These are phyloP conservation scores for Heliconius cydno DNA, from an alignment of 2,888 invertebrate species.

Conservation along the genomic window DNA sequence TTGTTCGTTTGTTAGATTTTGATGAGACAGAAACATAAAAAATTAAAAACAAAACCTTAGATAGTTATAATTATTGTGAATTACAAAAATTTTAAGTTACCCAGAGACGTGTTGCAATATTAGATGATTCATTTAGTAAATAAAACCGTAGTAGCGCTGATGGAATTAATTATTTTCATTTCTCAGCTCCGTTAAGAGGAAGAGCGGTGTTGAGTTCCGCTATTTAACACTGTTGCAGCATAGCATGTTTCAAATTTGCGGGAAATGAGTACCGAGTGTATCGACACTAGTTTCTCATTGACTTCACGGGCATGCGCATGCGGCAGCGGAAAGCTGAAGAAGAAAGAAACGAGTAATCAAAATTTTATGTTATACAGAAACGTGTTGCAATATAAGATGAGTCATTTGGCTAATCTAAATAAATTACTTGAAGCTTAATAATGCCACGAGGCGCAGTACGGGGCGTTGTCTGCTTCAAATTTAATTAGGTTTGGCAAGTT, in stretches of 20 bases:
- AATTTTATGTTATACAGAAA: neutral
- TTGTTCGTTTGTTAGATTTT: no score
- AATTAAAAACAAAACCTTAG: no score
- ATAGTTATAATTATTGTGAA: neutral
- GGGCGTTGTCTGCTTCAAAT: neutral
- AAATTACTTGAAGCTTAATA: neutral
- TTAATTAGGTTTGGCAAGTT: constrained; percentile 3
- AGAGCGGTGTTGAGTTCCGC: neutral
- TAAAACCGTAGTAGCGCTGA: no score
- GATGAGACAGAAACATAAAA: no score
- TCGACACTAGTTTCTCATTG: neutral
- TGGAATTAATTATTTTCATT: no score
- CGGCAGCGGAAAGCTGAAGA: neutral
- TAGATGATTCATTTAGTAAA: no score
- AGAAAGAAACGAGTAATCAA: constrained; percentile 1
- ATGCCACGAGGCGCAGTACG: neutral
- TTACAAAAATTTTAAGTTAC: neutral
- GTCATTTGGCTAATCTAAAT: constrained; percentile 4
- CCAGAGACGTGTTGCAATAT: no score
- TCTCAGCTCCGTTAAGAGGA: no score
- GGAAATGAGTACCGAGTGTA: neutral
- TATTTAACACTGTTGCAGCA: neutral
- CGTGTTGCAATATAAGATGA: constrained; percentile 17
- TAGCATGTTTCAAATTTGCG: neutral
- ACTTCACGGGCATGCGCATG: neutral